Percentiles rank a stretch among this genome's conserved stretches.
Conservation (phyloP, 2,797 vertebrate species). For the Heliangelus exortis region DNA sequence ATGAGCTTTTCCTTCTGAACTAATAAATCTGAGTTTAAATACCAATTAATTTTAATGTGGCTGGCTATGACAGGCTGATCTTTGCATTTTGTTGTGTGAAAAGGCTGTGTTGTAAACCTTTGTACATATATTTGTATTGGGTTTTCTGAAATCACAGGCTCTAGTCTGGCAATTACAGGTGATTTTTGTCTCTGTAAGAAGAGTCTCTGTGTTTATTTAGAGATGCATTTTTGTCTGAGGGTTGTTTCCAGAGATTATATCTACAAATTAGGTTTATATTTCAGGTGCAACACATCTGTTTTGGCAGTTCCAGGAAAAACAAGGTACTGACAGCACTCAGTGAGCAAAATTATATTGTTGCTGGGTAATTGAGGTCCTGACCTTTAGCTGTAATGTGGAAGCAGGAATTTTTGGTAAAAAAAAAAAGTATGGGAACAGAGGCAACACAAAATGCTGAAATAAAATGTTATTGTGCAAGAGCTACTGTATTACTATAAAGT, state of each 20-base stretch:
- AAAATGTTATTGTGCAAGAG: neutral
- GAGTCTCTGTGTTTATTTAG: neutral
- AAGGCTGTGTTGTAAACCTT: neutral
- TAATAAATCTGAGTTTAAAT: neutral
- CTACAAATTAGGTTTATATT: neutral
- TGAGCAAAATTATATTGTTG: neutral
- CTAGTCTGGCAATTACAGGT: neutral
- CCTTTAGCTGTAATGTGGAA: neutral
- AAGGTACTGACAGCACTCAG: neutral
- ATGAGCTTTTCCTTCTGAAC: neutral
- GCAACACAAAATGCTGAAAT: neutral
- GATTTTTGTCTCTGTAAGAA: neutral
- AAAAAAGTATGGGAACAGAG: neutral
- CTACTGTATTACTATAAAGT: neutral
- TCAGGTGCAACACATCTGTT: neutral
- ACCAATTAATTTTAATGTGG: neutral
- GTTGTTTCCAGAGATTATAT: neutral
- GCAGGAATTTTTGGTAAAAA: neutral
- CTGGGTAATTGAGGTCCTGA: neutral
- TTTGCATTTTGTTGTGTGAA: neutral
- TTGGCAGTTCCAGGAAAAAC: conserved; percentile 1
- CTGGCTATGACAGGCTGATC: neutral
- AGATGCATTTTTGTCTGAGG: neutral
- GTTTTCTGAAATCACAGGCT: neutral
- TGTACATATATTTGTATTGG: neutral